Base-by-base conservation (phyloP, 2,888 invertebrate species). In the Brenthis ino region DNA sequence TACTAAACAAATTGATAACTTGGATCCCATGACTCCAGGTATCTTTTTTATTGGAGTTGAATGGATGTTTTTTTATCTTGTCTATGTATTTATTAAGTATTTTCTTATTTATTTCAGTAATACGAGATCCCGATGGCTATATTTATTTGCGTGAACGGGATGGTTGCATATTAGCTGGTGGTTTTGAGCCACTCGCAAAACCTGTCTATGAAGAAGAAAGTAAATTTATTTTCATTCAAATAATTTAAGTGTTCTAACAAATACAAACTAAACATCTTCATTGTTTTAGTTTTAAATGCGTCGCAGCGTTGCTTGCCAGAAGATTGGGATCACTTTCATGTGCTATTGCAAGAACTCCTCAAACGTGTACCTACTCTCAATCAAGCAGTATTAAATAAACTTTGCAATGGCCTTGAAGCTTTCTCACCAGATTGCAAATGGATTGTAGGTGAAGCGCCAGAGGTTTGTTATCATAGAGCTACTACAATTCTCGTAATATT, bases 261-360 rank as follows among this genome's bases (percentile, higher is more conserved):
- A 72, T 57, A 4, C 8, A 20, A 28, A 43, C 11, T 43, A 43
- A 43, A 28, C 4, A 4, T 51, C 5, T 51, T n/a, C 13, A 14
- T 5, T 33, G 12, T 51, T 61, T 63, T 54, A 95, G 94, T 94
- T 20, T 75, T 80, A 24, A 94, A 92, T 28, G 94, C 94, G 67
- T 87, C 94, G 28, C 95, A 96, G 58, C 93, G 96, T 13, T 94
- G 95, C 79, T 93, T 97, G 50, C 95, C 96, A 0, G 96, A 97
- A 80, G 99, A 99, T 87, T 99, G 99, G 99, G 99, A 99, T 86
- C 98, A 98, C 80, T 99, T 99, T 88, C 97, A 98, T 82, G 94
- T 96, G 56, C 90, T 99, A 57, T 93, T 99, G 47, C 97, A 98
- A 76, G 95, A 98, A 82, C 93, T 99, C 77, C 90, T 99, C 54